Evolutionary conservation across 2,888 invertebrate species (phyloP), one percentile per base, ranked within the genome.

Genomic region (Micoletzkya japonica): DNA sequence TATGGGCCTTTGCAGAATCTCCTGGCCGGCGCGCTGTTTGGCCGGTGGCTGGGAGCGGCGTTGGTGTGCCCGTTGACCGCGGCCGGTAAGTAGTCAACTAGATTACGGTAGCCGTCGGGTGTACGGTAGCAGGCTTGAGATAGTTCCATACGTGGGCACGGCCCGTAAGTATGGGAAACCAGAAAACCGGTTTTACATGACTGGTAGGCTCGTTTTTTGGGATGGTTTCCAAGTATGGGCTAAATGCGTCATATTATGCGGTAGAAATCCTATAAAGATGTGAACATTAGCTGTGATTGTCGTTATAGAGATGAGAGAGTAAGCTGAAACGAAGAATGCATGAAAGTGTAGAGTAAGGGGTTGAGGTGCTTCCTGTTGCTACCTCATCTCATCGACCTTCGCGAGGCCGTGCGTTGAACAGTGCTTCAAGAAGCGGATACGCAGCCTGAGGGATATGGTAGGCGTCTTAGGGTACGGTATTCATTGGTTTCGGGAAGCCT

Each of bases 11-110:
- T 44, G 1, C 71, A 78, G 78, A 80, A 80, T 49, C 72, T 80
- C 2, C 73, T 78, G 4, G 74, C 76, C 26, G 79, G 79, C 0
- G 79, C 79, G 2, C 69, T 80, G 0, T 80, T 78, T 63, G 79
- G 79, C 4, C 71, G 73, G 1, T 50, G 74, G 56, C 67, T 75
- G 17, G 79, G 78, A 3, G 54, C 74, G 0, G 28, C 66, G 10
- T 72, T 80, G 4, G 74, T 77, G 3, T 73, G 74, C 50, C 37
- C 72, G 1, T 69, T 78, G 34, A 78, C 76, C 6, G 68, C 72
- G 4, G 44, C 74, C n/a, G 79, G 79, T 66, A 36, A 34, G 36
- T 44, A 44, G 20, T 44, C 10, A 44, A 44, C 10, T 10, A 14
- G 44, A 44, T 44, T 63, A 34, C 54, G 24, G 36, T 54, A 54